A percentile compares a stretch with the other conserved stretches of the same genome.
Conservation (phyloP, 2,797 vertebrate species). For the Tenualosa ilisha region DNA sequence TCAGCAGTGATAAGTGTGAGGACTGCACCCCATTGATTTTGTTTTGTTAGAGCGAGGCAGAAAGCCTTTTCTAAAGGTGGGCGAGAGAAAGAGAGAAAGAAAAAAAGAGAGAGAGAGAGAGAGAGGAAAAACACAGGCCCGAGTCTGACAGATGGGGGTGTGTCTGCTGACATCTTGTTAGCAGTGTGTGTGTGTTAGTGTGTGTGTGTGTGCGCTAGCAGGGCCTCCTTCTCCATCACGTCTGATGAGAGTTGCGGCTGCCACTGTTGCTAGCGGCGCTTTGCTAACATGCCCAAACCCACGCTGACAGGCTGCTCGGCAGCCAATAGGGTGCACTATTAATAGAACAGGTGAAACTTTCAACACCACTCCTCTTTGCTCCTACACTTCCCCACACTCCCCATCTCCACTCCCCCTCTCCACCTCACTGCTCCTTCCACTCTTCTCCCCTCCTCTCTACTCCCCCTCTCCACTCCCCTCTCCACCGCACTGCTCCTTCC, state of each 20-base stretch:
- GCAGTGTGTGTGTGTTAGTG: conserved; percentile 16
- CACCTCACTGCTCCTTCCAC: neutral
- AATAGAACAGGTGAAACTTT: neutral
- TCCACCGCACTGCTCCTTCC: neutral
- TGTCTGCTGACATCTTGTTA: conserved; percentile 46
- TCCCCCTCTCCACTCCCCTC: too few species aligned
- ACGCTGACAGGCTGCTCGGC: neutral
- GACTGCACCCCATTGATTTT: conserved; percentile 51
- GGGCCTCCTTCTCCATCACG: neutral
- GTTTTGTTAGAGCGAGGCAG: conserved; percentile 43
- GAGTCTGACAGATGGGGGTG: conserved; percentile 39
- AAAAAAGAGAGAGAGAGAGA: neutral
- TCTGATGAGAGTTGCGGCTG: neutral
- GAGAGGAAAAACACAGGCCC: conserved; percentile 16
- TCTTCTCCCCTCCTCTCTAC: neutral
- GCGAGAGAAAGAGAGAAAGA: neutral
- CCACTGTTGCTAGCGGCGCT: neutral
- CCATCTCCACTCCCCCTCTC: too few species aligned
- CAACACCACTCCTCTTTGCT: neutral
- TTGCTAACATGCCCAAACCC: neutral
- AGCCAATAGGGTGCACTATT: neutral
- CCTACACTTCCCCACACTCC: neutral
- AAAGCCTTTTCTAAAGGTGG: conserved; percentile 26
- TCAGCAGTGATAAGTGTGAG: conserved; percentile 47
- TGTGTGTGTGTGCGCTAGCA: neutral